Evolutionary conservation across 2,113 vertebrate genomes (phyloP).

Genomic region (Felis catus): F.catus_Fca126_mat1.0 CM031413.1:129855501-129856000

Average conservation of each 20-base stretch:
- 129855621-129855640: background rate
- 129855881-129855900: background rate
- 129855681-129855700: background rate
- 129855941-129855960: background rate
- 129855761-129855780: background rate
- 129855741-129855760: background rate
- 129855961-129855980: too few species aligned
- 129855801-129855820: background rate
- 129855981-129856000: background rate
- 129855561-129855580: slow-evolving; percentile 19
- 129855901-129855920: background rate
- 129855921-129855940: background rate
- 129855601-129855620: background rate
- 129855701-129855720: background rate
- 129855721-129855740: background rate
- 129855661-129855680: background rate
- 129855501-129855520: slow-evolving; percentile 4
- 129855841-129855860: background rate
- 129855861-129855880: background rate
- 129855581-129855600: background rate
- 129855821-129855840: background rate
- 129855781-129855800: background rate
- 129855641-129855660: background rate
- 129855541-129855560: background rate
- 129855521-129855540: slow-evolving; percentile 22